Base-by-base conservation (phyloP, 53 echinoderm and acorn worm species). In the Holothuria leucospilota region DNA sequence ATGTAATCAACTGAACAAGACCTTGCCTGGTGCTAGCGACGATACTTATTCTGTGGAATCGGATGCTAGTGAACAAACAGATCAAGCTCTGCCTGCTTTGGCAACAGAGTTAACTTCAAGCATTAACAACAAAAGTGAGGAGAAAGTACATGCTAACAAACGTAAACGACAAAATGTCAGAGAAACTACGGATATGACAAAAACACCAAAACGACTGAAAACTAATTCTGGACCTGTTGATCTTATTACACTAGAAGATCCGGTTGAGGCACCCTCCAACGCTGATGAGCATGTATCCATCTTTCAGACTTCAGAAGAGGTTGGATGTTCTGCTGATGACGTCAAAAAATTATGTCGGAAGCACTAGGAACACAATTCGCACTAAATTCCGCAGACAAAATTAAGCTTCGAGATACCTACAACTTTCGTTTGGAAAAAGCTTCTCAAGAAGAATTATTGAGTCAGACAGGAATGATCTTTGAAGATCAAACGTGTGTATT, bases 371-470 rank as follows among this genome's bases (percentile, higher is more conserved):
- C 15, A 23, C 13, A 16, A 74, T 78, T 9, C 27, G 79, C 53
- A 78, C 79, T n/a, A 78, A 78, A 25, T 78, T 49, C 26, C 52
- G 59, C 23, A 78, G 23, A 25, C n/a, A 38, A 78, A 25, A 29
- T 20, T 53, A 78, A 78, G 27, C 23, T 78, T 29, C 23, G 30
- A 29, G 59, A 78, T 78, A 52, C 56, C 21, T 78, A 26, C 27
- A 78, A 78, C 59, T 78, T 51, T 58, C 79, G 79, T 12, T 39
- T 74, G 46, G 9, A 34, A 39, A 16, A 13, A 74, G 16, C 24
- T 12, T 13, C 13, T 41, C 10, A 8, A 14, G 79, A 30, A 21
- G 72, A 72, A 21, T 30, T 72, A 13, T 15, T 39, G 13, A 20
- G 21, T 72, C 34, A 39, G 65, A 63, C 20, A n/a, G n/a, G n/a